Evolutionary conservation across 2,113 vertebrate genomes (phyloP).

Genomic region (zebrafish (Danio rerio)): GRCz12tu NC_133180.1:30253001-30253500

Average conservation of each 20-base stretch:
- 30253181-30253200: constrained; percentile 65
- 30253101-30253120: constrained; percentile 99
- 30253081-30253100: constrained; percentile 82
- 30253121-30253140: constrained; percentile 95
- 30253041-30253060: not conserved
- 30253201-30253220: not conserved
- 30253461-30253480: too few relatives aligned
- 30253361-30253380: too few relatives aligned
- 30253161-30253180: constrained; percentile 92
- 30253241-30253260: not conserved
- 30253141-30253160: constrained; percentile 98
- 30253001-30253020: constrained; percentile 79
- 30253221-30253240: not conserved
- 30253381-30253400: too few relatives aligned
- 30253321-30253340: too few relatives aligned
- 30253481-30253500: too few relatives aligned
- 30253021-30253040: constrained; percentile 19
- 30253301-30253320: not conserved
- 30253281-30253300: not conserved
- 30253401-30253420: too few relatives aligned
- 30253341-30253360: too few relatives aligned
- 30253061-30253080: not conserved
- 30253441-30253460: too few relatives aligned
- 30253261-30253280: not conserved
- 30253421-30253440: too few relatives aligned